phyloP scores from a whole-genome alignment of 2,113 vertebrate species.

The Fukomys damarensis region DNA sequence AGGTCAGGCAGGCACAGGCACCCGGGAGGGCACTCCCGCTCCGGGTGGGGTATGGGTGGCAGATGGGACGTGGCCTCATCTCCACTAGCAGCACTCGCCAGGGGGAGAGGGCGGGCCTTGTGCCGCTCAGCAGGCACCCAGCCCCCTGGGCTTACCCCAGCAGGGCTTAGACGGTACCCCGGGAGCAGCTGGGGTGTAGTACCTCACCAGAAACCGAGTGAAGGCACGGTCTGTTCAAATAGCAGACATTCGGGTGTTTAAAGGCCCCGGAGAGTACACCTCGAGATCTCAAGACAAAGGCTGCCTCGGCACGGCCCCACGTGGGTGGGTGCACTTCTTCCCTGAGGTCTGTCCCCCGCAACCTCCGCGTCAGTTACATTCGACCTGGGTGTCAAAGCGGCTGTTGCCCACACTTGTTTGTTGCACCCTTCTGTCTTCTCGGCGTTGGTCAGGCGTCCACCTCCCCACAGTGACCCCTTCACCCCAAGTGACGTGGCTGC shows the following conservation, averaged over 20 bases:
- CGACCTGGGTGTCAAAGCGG: neutral
- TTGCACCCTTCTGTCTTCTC: neutral
- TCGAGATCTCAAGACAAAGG: neutral
- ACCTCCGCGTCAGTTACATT: neutral
- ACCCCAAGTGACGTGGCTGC: neutral
- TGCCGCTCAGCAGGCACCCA: rapidly evolving
- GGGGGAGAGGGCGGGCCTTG: neutral
- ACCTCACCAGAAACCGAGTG: neutral
- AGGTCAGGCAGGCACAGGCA: neutral
- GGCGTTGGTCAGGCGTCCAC: neutral
- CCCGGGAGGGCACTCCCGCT: neutral
- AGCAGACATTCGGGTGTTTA: neutral
- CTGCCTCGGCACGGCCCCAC: neutral
- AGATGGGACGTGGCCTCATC: neutral
- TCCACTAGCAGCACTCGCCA: rapidly evolving
- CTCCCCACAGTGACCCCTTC: neutral
- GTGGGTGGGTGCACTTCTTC: neutral
- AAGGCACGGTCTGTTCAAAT: neutral
- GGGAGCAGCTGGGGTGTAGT: neutral
- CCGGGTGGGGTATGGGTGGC: neutral
- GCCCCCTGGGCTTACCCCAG: too few relatives aligned
- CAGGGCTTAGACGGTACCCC: neutral
- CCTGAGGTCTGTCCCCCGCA: neutral
- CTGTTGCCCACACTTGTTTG: neutral
- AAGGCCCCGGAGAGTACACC: neutral